Percentiles rank a stretch among this genome's conserved stretches.
These are phyloP conservation scores for Strigamia transsilvanica DNA, from an alignment of 2,888 invertebrate genomes.

Conservation along the genomic window DNA sequence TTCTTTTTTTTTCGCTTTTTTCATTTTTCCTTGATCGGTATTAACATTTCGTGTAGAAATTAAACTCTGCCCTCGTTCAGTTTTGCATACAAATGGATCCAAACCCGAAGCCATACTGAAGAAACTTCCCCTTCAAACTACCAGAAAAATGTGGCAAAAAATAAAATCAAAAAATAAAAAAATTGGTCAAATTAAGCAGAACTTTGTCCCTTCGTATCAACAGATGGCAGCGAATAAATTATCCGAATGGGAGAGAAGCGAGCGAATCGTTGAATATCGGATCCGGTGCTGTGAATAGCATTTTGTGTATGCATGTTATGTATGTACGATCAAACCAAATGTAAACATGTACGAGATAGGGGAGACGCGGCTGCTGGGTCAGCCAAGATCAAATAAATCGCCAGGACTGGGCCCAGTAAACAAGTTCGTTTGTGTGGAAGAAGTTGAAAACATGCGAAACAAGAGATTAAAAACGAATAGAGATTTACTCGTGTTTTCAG, in stretches of 20 bases:
- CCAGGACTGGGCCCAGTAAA: background rate
- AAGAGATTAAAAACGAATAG: background rate
- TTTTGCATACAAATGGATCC: background rate
- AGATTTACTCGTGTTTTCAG: no score
- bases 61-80: background rate
- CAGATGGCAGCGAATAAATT: conserved; percentile 19
- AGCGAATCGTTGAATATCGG: conserved; percentile 1
- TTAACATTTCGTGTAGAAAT: background rate
- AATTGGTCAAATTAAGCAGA: no score
- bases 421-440: background rate
- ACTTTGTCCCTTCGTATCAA: background rate
- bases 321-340: conserved; percentile 1
- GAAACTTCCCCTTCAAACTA: background rate
- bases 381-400: background rate
- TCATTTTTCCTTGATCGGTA: background rate
- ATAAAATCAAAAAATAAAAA: background rate
- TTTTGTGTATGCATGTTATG: background rate
- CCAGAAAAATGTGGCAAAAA: background rate
- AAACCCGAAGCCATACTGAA: background rate
- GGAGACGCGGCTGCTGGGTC: background rate
- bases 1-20: no score
- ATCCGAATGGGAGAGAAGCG: background rate
- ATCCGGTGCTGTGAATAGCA: background rate
- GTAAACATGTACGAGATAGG: conserved; percentile 25
- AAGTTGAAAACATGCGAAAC: background rate